Evolutionary conservation across 2,113 vertebrate species (phyloP).

Genomic region (Morone chrysops): DNA sequence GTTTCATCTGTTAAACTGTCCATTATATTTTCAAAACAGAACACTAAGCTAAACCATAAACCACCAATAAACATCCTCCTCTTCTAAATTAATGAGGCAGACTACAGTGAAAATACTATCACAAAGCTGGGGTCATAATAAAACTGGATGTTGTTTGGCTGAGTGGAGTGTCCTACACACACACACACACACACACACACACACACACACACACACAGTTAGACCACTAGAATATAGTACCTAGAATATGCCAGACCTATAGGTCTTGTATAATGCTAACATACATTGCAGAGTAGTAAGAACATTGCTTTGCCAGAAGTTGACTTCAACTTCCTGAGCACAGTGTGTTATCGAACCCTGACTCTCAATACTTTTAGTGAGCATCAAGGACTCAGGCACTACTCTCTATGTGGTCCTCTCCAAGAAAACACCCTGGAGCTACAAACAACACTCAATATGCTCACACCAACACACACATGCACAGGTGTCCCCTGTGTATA

Average conservation of each 20-base stretch:
- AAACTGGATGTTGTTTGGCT: slow-evolving; percentile 63
- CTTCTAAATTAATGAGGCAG: slow-evolving; percentile 71
- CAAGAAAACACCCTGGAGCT: slow-evolving; percentile 68
- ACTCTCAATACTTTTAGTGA: slow-evolving; percentile 33
- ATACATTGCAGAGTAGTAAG: slow-evolving; percentile 27
- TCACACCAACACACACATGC: slow-evolving; percentile 38
- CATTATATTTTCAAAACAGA: slow-evolving; percentile 58
- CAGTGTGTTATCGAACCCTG: slow-evolving; percentile 50
- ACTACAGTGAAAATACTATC: slow-evolving; percentile 59
- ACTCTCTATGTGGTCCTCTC: slow-evolving; percentile 64
- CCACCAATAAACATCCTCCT: slow-evolving; percentile 64
- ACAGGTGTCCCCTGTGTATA: slow-evolving; percentile 66
- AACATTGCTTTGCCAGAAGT: slow-evolving; percentile 48
- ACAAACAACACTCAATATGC: slow-evolving; percentile 46
- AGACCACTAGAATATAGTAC: not conserved
- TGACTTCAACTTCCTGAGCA: slow-evolving; percentile 46
- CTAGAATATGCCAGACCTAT: slow-evolving; percentile 8
- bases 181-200: slow-evolving; percentile 9
- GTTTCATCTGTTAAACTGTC: slow-evolving; percentile 56
- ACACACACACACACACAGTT: slow-evolving; percentile 9
- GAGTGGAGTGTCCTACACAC: slow-evolving; percentile 42
- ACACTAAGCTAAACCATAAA: slow-evolving; percentile 58
- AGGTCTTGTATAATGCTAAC: slow-evolving; percentile 1
- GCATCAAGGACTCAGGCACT: slow-evolving; percentile 53
- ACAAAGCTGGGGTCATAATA: slow-evolving; percentile 60